Base-by-base conservation (phyloP, 2,113 vertebrate genomes). In the Thomomys bottae region DNA sequence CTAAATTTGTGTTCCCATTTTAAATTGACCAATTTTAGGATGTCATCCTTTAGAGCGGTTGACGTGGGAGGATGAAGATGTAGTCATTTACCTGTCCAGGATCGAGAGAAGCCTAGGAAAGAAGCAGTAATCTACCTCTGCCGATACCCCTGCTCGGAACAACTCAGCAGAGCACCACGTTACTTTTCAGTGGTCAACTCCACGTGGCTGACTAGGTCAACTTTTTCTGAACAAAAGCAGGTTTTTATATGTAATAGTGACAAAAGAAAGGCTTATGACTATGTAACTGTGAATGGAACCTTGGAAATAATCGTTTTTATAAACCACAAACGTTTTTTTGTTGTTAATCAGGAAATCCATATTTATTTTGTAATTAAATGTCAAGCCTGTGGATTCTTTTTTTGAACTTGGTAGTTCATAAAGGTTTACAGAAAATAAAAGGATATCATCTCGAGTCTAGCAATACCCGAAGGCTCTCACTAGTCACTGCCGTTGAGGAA, bases 71-170 rank as follows among this genome's bases (percentile, higher is more conserved):
- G 92, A 57, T 49, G 79, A 93, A 96, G 96, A 95, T 83, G 92
- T 3, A 95, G 89, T 94, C 40, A 70, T 85, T 93, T 97, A 96
- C 91, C 95, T 97, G 95, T 96, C 94, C 96, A 90, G 96, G 95
- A 94, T 96, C 90, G 95, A 80, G 85, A 94, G 94, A 88, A 95
- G 92, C 96, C 96, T 93, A 94, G 96, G 54, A 96, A 96, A 96
- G 97, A 95, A 98, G 97, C 98, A 97, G 98, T 98, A 92, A 98
- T 96, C 98, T 98, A 98, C 98, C 98, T 98, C 98, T 98, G 98
- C 98, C 97, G 95, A 94, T 85, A 96, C 94, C 97, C 96, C 97
- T 97, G 97, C 96, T 88, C 67, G 92, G 38, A 97, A 97, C 83
- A 45, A 91, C 96, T 94, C 85, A 96, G 96, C 96, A 97, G 96